phyloP scores from a whole-genome alignment of 2,797 vertebrate species.

The Danio tinwini region DNA sequence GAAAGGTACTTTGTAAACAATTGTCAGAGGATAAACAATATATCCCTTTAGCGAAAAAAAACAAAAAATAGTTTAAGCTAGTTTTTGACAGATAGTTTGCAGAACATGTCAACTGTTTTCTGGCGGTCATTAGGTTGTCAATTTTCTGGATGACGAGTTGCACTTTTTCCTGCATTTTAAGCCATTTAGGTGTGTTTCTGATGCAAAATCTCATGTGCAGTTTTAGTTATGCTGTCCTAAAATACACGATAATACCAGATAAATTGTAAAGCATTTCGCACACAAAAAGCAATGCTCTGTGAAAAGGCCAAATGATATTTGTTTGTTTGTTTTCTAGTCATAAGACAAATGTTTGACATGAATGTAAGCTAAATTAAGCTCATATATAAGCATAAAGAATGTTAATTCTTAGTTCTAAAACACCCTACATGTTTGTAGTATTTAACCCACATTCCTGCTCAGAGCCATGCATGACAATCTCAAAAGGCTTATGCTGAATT shows the following conservation, averaged over 20 bases:
- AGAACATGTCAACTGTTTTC: background rate
- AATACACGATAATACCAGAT: no score
- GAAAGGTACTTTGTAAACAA: background rate
- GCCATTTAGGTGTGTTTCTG: background rate
- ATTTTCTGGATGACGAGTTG: background rate
- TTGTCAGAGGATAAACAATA: background rate
- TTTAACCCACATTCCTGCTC: conserved; percentile 30
- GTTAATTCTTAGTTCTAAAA: conserved; percentile 14
- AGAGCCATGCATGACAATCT: conserved; percentile 8
- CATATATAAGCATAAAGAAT: background rate
- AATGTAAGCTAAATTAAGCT: background rate
- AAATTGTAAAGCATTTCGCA: background rate
- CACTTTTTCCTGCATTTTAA: no score
- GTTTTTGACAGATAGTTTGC: background rate
- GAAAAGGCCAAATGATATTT: background rate
- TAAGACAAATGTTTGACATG: background rate
- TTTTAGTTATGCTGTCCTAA: background rate
- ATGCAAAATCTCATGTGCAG: background rate
- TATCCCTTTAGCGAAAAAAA: no score
- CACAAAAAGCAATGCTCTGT: background rate
- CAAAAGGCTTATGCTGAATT: conserved; percentile 22
- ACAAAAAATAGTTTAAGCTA: background rate
- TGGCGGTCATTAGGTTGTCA: background rate
- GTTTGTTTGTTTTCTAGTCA: background rate
- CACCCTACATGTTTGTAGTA: conserved; percentile 2